A percentile compares a stretch with the other conserved stretches of the same genome.
These are phyloP conservation scores for Formica selysi DNA, from an alignment of 1,140 invertebrate genomes.

Conservation along the genomic window DNA sequence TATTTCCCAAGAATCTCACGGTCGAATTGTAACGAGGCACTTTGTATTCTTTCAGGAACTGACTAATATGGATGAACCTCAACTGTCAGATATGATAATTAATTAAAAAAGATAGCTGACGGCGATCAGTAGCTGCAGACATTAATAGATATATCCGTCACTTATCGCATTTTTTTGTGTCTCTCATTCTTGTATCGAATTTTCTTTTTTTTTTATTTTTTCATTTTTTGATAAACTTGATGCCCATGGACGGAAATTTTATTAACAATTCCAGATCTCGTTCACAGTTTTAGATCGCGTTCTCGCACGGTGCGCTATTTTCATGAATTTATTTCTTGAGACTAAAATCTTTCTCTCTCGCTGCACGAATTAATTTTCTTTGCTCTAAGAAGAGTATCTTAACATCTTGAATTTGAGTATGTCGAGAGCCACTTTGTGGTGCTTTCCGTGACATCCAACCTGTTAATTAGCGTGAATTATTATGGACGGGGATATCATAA, in stretches of 20 bases:
- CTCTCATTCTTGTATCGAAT: not conserved
- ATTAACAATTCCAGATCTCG: slow-evolving; percentile 13
- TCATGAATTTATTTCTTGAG: slow-evolving; percentile 31
- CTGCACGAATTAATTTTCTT: slow-evolving; percentile 27
- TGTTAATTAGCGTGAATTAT: slow-evolving; percentile 53
- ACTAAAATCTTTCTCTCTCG: slow-evolving; percentile 25
- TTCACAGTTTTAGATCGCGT: slow-evolving; percentile 46
- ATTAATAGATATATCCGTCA: slow-evolving; percentile 28
- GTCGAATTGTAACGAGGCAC: not conserved
- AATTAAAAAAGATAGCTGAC: slow-evolving; percentile 62
- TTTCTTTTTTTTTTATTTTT: not conserved
- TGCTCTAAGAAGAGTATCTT: not conserved
- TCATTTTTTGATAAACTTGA: slow-evolving; percentile 15
- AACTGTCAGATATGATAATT: slow-evolving; percentile 67
- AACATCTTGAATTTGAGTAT: not conserved
- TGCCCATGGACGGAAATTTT: slow-evolving; percentile 44
- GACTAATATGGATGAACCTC: slow-evolving; percentile 62
- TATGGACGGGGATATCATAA: slow-evolving; percentile 14
- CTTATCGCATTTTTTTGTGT: slow-evolving; percentile 10
- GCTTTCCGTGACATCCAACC: not conserved
- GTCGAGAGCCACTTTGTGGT: not conserved
- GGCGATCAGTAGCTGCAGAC: slow-evolving; percentile 15
- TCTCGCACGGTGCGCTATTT: slow-evolving; percentile 44
- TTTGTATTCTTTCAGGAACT: slow-evolving; percentile 11
- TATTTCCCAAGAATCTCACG: not conserved